Base-by-base conservation (phyloP, 2,113 vertebrate species). In the Neodontobutis hainanensis region DNA sequence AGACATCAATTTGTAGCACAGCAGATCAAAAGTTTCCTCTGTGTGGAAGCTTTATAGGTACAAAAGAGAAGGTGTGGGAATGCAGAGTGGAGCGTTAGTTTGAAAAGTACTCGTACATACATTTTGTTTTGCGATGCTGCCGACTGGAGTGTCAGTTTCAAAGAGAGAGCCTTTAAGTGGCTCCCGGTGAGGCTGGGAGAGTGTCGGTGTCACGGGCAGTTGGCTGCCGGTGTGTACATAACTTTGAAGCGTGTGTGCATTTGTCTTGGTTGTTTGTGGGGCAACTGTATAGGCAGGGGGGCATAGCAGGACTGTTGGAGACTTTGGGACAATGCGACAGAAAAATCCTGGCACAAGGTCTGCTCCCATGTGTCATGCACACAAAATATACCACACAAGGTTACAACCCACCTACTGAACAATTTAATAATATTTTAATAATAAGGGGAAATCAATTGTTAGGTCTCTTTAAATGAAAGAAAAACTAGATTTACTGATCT, bases 91-190 rank as follows among this genome's bases (percentile, higher is more conserved):
- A 16, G 48, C 52, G 80, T 77, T 68, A 67, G 77, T 74, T 75
- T 27, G 19, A 70, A 61, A 51, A 60, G 57, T 66, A 74, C 65
- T 36, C 70, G 67, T 69, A 65, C 61, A 51, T 72, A 46, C 62
- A 73, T 83, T 85, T 86, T 87, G 77, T 80, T 81, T 70, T 80
- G 77, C 46, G 70, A 64, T 51, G 69, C 68, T 78, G 81, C 86
- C 85, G 86, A 86, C 65, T 73, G 61, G 66, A 87, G 89, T 89
- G 86, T 89, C 87, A 78, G 69, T 89, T 86, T 90, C 87, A 89
- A 89, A 90, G 89, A 83, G 76, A 75, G 83, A 77, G 77, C 78
- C 81, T 86, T 83, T 84, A 88, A 90, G 83, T 81, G 86, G 86
- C 77, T 75, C 82, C 87, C 72, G 78, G 80, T 78, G 82, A 85